These are phyloP conservation scores for Odocoileus virginianus DNA, from an alignment of 2,113 vertebrate species.

Conservation along the genomic window DNA sequence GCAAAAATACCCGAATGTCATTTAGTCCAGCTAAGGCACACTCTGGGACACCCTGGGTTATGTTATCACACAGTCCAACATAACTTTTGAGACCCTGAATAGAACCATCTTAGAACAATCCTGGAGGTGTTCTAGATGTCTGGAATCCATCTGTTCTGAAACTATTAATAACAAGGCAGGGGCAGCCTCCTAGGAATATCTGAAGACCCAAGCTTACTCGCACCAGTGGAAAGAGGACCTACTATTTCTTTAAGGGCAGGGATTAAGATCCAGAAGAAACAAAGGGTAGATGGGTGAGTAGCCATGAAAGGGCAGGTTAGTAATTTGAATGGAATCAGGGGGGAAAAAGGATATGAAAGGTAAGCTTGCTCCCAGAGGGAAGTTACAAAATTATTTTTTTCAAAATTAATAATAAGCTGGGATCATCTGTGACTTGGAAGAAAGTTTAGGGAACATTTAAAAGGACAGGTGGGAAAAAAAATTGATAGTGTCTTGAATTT, in stretches of 20 bases:
- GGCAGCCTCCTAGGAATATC: neutral
- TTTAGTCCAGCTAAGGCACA: neutral
- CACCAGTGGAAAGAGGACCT: neutral
- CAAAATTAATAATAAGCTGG: neutral
- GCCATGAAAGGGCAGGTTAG: neutral
- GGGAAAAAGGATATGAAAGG: neutral
- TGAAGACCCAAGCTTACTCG: neutral
- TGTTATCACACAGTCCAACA: neutral
- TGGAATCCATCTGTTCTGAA: neutral
- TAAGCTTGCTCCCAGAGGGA: neutral
- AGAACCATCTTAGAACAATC: neutral
- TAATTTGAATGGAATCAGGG: neutral
- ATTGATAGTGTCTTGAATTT: neutral
- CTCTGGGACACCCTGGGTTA: neutral
- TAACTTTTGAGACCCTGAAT: neutral
- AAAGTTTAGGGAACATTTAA: neutral
- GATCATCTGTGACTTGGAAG: neutral
- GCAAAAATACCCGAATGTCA: neutral
- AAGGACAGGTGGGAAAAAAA: neutral
- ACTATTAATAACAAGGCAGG: neutral
- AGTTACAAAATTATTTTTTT: neutral
- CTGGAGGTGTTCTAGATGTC: neutral
- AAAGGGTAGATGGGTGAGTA: neutral
- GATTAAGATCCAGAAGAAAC: neutral
- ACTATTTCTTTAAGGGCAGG: neutral